phyloP scores from a whole-genome alignment of 1,140 invertebrate species.

The Cherax quadricarinatus region DNA sequence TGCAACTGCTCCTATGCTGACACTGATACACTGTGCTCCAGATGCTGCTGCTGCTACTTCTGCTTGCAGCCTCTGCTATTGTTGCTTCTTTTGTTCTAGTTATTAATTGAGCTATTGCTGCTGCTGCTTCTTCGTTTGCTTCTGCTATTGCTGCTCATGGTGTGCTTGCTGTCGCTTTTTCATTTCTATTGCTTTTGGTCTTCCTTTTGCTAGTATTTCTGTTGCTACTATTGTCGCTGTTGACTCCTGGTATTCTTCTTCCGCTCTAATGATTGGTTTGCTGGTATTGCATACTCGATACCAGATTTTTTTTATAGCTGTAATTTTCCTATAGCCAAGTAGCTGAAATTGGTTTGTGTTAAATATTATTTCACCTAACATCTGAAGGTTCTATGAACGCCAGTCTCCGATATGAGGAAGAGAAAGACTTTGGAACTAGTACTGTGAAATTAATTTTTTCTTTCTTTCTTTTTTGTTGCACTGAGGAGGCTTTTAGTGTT shows the following conservation, averaged over 20 bases:
- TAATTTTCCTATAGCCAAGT: not conserved
- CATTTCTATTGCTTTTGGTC: not conserved
- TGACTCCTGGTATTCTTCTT: not conserved
- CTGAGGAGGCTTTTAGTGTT: too few species aligned
- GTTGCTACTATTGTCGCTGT: not conserved
- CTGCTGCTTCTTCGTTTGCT: not conserved
- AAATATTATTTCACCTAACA: not conserved
- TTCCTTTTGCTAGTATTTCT: not conserved
- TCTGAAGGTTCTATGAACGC: too few species aligned
- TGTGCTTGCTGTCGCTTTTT: not conserved
- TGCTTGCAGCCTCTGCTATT: not conserved
- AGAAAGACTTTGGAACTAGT: too few species aligned
- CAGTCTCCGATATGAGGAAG: too few species aligned
- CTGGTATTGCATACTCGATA: not conserved
- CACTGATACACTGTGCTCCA: too few species aligned
- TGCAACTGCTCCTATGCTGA: too few species aligned
- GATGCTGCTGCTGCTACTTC: too few species aligned
- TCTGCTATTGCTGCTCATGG: not conserved
- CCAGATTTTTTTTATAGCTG: conserved; percentile 8
- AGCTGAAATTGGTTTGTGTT: not conserved
- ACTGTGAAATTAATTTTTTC: too few species aligned
- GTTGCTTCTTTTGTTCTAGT: not conserved
- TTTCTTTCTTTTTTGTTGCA: too few species aligned
- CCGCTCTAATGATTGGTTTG: not conserved
- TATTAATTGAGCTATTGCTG: not conserved